Evolutionary conservation across 2,797 vertebrate genomes (phyloP).

Genomic region (Hyperoplus lanceolatus): DNA sequence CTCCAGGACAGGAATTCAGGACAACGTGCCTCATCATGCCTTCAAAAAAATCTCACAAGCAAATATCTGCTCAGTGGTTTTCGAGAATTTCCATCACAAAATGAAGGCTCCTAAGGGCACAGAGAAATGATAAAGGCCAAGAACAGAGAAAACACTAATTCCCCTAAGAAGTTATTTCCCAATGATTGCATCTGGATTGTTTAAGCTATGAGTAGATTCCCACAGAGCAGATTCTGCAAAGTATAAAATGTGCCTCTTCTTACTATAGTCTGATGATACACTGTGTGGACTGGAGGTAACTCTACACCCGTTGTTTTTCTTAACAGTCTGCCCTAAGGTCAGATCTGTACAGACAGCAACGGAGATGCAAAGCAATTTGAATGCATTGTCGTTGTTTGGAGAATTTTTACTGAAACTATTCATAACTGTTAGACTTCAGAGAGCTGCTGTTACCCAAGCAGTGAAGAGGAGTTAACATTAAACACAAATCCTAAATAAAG

Average conservation of each 20-base stretch:
- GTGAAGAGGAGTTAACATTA: background rate
- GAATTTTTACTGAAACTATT: background rate
- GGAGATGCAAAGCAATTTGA: background rate
- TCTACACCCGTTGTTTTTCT: background rate
- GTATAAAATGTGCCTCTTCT: constrained; percentile 2
- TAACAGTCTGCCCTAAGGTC: constrained; percentile 2
- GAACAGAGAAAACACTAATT: background rate
- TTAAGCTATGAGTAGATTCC: background rate
- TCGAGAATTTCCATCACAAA: constrained; percentile 32
- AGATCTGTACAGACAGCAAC: constrained; percentile 6
- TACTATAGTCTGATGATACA: constrained; percentile 14
- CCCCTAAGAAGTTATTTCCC: background rate
- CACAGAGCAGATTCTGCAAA: background rate
- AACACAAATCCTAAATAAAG: background rate
- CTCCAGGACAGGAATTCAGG: constrained; percentile 51
- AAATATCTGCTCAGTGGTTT: constrained; percentile 50
- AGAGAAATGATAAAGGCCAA: background rate
- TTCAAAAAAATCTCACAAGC: constrained; percentile 23
- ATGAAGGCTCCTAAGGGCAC: background rate
- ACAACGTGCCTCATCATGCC: constrained; percentile 59
- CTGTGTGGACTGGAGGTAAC: constrained; percentile 2
- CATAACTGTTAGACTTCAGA: background rate
- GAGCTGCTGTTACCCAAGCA: background rate
- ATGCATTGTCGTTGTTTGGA: background rate
- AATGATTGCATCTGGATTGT: constrained; percentile 4